phyloP scores from a whole-genome alignment of 2,113 vertebrate genomes.

The Thalassarche chlororhynchos region DNA sequence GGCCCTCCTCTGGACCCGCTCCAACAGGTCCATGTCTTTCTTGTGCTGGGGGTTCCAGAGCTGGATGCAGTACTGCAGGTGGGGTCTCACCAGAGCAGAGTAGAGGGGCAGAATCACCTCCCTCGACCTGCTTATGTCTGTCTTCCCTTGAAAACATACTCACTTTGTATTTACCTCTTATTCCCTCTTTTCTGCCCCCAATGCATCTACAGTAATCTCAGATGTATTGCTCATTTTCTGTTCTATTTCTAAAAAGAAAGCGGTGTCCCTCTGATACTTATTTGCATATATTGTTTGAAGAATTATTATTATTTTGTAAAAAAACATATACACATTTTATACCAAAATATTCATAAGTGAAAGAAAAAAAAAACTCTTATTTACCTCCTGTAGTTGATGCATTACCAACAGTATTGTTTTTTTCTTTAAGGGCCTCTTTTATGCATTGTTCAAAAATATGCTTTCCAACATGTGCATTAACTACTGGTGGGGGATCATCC shows the following conservation, averaged over 20 bases:
- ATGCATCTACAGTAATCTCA: not conserved
- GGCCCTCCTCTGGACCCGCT: too few species aligned
- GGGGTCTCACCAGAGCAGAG: too few species aligned
- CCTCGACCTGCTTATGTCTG: not conserved
- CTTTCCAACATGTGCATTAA: constrained; percentile 80
- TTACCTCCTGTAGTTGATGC: constrained; percentile 85
- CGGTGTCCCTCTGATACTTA: not conserved
- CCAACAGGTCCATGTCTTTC: too few species aligned
- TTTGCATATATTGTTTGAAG: not conserved
- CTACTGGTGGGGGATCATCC: constrained; percentile 81
- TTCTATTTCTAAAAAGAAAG: not conserved
- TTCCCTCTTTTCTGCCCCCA: not conserved
- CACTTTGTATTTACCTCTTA: not conserved
- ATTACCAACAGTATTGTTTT: constrained; percentile 79
- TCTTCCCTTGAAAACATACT: not conserved
- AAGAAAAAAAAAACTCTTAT: not conserved
- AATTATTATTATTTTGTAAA: not conserved
- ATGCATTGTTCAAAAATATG: constrained; percentile 82
- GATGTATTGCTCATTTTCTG: not conserved
- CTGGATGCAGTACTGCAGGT: too few species aligned
- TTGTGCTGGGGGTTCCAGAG: too few species aligned
- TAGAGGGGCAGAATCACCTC: too few species aligned
- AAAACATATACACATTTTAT: not conserved
- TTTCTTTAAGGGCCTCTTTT: constrained; percentile 73
- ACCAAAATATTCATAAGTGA: not conserved